Evolutionary conservation across 2,888 invertebrate species (phyloP).

Genomic region (Drosophila mimica): DNA sequence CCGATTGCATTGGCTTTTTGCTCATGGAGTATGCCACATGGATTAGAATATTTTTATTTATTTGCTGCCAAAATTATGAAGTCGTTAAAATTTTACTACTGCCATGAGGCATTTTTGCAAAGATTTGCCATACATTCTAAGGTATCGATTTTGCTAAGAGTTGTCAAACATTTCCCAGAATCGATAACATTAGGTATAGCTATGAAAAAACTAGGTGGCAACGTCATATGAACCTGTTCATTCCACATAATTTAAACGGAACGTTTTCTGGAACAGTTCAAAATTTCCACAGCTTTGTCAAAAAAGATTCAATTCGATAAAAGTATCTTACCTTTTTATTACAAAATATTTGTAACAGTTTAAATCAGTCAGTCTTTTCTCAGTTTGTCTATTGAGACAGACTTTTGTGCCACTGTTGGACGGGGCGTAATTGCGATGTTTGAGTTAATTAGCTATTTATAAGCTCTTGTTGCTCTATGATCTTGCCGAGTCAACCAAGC

Average conservation of each 20-base stretch:
- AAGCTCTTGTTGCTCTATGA: conserved; percentile 4
- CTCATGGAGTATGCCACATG: conserved; percentile 99
- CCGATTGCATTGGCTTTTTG: conserved; percentile 99
- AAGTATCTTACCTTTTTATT: no score
- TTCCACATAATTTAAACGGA: background rate
- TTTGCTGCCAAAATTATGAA: conserved; percentile 57
- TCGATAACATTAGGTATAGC: background rate
- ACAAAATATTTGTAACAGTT: background rate
- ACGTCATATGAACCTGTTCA: background rate
- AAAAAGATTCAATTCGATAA: no score
- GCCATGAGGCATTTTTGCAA: conserved; percentile 67
- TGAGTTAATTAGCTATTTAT: background rate
- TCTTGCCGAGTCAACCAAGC: background rate
- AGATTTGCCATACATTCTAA: conserved; percentile 12
- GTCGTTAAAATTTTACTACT: conserved; percentile 50
- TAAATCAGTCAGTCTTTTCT: background rate
- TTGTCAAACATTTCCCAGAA: background rate
- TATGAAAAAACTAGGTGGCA: no score
- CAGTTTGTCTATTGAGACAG: background rate
- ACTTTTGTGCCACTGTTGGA: background rate
- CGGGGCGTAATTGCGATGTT: background rate
- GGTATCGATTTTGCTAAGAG: conserved; percentile 7
- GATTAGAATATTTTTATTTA: conserved; percentile 87
- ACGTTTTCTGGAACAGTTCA: no score
- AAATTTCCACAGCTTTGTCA: no score